Conservation (phyloP, 2,797 vertebrate genomes). For the Odontamblyopus lacepedii region DNA sequence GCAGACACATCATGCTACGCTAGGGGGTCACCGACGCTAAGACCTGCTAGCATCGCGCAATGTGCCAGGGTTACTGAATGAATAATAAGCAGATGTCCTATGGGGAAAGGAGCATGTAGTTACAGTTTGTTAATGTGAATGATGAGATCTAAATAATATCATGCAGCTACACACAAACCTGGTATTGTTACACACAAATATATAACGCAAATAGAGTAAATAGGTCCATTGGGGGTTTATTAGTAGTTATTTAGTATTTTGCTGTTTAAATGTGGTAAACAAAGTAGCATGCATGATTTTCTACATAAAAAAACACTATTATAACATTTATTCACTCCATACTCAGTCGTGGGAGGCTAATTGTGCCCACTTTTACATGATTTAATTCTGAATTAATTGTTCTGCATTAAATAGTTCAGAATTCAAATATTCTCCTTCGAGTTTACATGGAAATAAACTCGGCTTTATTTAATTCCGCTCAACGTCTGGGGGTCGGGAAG, state of each 20-base stretch:
- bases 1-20: conserved; percentile 26
- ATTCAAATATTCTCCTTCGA: no score
- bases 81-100: conserved; percentile 15
- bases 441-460: no score
- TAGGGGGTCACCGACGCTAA: conserved; percentile 38
- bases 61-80: conserved; percentile 16
- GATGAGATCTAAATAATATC: conserved; percentile 4
- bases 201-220: background rate
- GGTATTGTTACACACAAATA: background rate
- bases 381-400: no score
- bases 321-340: no score
- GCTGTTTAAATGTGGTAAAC: background rate
- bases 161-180: background rate
- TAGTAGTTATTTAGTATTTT: background rate
- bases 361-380: no score
- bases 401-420: no score
- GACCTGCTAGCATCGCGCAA: conserved; percentile 37
- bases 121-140: conserved; percentile 17
- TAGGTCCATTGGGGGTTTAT: background rate
- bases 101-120: background rate
- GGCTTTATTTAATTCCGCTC: no score
- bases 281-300: background rate
- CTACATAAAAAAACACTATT: no score
- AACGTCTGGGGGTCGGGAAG: no score
- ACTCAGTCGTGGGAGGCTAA: no score